Evolutionary conservation across 2,797 vertebrate genomes (phyloP).

Genomic region (Pangasius sanitwongsei): DNA sequence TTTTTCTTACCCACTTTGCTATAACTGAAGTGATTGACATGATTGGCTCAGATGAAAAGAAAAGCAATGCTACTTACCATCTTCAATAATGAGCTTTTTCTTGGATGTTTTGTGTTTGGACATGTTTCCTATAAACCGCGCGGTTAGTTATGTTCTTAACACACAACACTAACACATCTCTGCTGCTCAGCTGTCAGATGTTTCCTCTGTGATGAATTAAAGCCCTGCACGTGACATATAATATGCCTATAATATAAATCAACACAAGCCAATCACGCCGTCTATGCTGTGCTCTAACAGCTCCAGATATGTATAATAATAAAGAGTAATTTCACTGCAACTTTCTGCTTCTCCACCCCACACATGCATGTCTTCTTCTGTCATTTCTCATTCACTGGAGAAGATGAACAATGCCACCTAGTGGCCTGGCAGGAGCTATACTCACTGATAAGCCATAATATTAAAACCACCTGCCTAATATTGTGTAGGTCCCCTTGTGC

Average conservation of each 20-base stretch:
- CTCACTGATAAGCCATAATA: too few species aligned
- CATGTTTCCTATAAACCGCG: constrained; percentile 57
- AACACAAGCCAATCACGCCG: not conserved
- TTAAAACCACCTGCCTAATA: too few species aligned
- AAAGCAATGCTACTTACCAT: constrained; percentile 12
- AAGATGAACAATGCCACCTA: constrained; percentile 15
- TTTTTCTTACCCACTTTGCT: not conserved
- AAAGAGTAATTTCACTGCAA: not conserved
- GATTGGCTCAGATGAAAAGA: not conserved
- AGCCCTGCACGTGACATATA: not conserved
- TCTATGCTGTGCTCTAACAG: too few species aligned
- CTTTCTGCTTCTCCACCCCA: not conserved
- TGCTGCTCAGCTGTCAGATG: not conserved
- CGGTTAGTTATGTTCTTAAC: not conserved
- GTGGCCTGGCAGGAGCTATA: not conserved
- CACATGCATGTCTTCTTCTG: not conserved
- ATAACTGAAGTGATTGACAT: not conserved
- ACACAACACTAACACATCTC: not conserved
- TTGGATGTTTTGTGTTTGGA: constrained; percentile 53
- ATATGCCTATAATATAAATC: not conserved
- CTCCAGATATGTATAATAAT: too few species aligned
- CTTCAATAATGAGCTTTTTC: constrained; percentile 67
- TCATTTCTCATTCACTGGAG: not conserved
- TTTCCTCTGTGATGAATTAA: not conserved
- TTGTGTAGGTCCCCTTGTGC: too few species aligned